phyloP scores from a whole-genome alignment of 2,888 invertebrate species.

The Linnaemya tessellans region DNA sequence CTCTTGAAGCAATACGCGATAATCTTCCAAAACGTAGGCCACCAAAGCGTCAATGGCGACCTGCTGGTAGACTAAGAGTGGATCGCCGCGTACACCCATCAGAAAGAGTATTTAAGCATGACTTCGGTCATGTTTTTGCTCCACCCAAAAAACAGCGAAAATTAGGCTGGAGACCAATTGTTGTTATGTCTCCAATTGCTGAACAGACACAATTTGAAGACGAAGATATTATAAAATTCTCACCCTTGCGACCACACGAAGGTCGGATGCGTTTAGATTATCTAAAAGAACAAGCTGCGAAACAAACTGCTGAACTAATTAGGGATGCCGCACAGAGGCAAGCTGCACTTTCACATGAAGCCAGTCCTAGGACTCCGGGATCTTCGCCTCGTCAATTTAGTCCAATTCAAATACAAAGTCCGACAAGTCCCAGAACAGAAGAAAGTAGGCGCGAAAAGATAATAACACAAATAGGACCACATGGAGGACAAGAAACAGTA shows the following conservation, averaged over 20 bases:
- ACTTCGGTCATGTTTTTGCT: conserved; percentile 31
- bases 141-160: conserved; percentile 15
- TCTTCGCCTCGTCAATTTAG: neutral
- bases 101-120: conserved; percentile 29
- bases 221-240: conserved; percentile 48
- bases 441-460: conserved; percentile 36
- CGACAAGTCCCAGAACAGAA: conserved; percentile 32
- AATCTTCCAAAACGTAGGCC: conserved; percentile 25
- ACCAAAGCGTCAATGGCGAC: conserved; percentile 38
- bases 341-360: neutral
- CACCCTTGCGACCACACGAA: conserved; percentile 52
- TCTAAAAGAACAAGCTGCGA: conserved; percentile 32
- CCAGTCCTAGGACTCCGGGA: neutral
- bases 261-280: conserved; percentile 37
- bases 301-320: neutral
- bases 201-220: conserved; percentile 20
- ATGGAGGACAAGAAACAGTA: conserved; percentile 52
- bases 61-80: conserved; percentile 26
- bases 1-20: conserved; percentile 54
- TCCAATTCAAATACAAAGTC: conserved; percentile 43
- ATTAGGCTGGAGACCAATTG: conserved; percentile 22
- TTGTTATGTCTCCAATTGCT: conserved; percentile 45
- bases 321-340: conserved; percentile 5
- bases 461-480: conserved; percentile 33
- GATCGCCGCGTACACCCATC: neutral